Evolutionary conservation across 2,113 vertebrate species (phyloP), one percentile per base, ranked within the genome.

Genomic region (Notarius lentiginosus): DNA sequence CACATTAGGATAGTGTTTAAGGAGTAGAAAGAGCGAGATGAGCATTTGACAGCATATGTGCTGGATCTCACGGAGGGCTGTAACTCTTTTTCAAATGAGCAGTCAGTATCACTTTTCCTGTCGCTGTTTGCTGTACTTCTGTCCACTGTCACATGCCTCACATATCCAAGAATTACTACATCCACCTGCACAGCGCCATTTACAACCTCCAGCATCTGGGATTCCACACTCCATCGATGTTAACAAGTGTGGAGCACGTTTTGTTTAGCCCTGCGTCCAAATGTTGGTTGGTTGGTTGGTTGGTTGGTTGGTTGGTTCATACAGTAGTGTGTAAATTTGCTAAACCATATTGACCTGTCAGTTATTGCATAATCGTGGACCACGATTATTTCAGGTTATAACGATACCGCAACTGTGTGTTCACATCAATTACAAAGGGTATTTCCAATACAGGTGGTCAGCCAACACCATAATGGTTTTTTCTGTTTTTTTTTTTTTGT

Each of bases 51-150:
- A 84, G 87, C 82, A 58, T 68, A 63, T 15, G 15, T 79, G 76
- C 66, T 66, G 79, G 83, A 65, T 60, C 86, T 82, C 81, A 20
- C 30, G 12, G 56, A 75, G 3, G 58, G 84, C 22, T 85, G 55
- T 90, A 90, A 76, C 86, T 89, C 86, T 88, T 88, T 41, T 88
- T 47, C 41, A 76, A 75, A 85, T 87, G 85, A 88, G 72, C 17
- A 65, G 86, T 58, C 72, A 53, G 27, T 84, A 76, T 89, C 79
- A 20, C 83, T 77, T 53, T 56, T 82, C 66, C 79, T 83, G 85
- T 89, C 55, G 58, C 34, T 9, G 27, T 85, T 79, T 79, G 53
- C 55, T 79, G n/a, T 56, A 51, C 10, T 68, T 49, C 58, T 83
- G 79, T 83, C 83, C 66, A 56, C 61, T 73, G 89, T 83, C 82